Evolutionary conservation across 2,888 invertebrate species (phyloP).

Genomic region (Orchesellides sinensis): DNA sequence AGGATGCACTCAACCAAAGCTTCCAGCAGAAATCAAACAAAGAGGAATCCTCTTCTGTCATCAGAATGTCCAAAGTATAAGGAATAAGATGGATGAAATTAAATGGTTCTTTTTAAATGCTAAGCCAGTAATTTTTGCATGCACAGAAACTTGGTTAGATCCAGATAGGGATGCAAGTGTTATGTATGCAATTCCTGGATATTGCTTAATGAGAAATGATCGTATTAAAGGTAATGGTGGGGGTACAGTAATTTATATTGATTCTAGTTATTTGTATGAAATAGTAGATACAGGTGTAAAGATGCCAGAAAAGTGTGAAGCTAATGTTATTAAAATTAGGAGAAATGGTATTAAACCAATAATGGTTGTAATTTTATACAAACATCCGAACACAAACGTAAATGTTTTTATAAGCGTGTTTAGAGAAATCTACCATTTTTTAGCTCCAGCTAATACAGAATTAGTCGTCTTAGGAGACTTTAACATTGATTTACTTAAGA

Average conservation of each 20-base stretch:
- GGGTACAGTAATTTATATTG: neutral
- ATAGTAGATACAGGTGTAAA: neutral
- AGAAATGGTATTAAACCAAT: too few relatives aligned
- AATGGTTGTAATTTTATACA: too few relatives aligned
- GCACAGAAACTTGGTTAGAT: slow-evolving; percentile 9
- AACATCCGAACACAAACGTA: too few relatives aligned
- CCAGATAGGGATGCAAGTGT: neutral
- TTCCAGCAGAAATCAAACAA: too few relatives aligned
- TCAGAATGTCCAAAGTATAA: slow-evolving; percentile 33
- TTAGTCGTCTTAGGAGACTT: too few relatives aligned
- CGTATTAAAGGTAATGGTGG: neutral
- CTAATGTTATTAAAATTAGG: neutral
- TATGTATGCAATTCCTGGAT: neutral
- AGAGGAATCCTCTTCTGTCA: slow-evolving; percentile 3
- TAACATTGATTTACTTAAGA: too few relatives aligned
- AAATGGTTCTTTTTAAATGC: neutral
- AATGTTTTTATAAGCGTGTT: too few relatives aligned
- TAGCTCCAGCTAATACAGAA: too few relatives aligned
- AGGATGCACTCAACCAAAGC: too few relatives aligned
- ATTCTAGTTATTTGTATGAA: neutral
- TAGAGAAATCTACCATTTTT: too few relatives aligned
- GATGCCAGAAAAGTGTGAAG: neutral
- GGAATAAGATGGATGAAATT: slow-evolving; percentile 22
- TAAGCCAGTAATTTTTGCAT: neutral
- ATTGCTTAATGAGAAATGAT: neutral